phyloP scores from a whole-genome alignment of 2,113 vertebrate species.

The Ivindomyrus marchei region DNA sequence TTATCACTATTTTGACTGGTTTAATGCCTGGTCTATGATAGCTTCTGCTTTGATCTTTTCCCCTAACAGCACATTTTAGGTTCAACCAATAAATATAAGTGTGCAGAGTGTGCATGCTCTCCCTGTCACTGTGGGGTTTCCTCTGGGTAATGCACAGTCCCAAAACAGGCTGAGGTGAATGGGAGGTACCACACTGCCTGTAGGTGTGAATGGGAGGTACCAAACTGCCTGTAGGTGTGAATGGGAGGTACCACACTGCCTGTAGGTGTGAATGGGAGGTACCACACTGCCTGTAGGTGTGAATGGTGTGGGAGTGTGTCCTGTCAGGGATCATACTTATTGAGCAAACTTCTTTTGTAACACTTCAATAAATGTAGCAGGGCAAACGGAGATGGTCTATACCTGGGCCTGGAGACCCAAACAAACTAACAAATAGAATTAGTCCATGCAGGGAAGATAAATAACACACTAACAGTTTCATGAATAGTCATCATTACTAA shows the following conservation, averaged over 20 bases:
- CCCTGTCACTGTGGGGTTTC: background rate
- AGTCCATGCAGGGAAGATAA: background rate
- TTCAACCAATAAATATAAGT: background rate
- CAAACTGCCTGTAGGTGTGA: too few species aligned
- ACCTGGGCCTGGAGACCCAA: background rate
- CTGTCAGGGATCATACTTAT: background rate
- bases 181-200: too few species aligned
- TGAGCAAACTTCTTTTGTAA: background rate
- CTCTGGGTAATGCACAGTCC: background rate
- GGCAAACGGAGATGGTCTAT: background rate
- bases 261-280: too few species aligned
- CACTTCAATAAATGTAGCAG: background rate
- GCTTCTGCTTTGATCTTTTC: background rate
- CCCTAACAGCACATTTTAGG: background rate
- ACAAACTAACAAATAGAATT: background rate
- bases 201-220: too few species aligned
- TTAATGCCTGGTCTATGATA: background rate
- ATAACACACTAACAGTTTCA: background rate
- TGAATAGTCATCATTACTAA: background rate
- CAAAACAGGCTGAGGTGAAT: background rate
- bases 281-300: too few species aligned
- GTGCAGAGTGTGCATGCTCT: background rate
- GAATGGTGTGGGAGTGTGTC: too few species aligned
- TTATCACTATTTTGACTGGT: background rate
- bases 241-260: too few species aligned